A percentile compares a stretch with the other conserved stretches of the same genome.
These are phyloP conservation scores for Crioceris asparagi DNA, from an alignment of 2,888 invertebrate species.

Conservation along the genomic window DNA sequence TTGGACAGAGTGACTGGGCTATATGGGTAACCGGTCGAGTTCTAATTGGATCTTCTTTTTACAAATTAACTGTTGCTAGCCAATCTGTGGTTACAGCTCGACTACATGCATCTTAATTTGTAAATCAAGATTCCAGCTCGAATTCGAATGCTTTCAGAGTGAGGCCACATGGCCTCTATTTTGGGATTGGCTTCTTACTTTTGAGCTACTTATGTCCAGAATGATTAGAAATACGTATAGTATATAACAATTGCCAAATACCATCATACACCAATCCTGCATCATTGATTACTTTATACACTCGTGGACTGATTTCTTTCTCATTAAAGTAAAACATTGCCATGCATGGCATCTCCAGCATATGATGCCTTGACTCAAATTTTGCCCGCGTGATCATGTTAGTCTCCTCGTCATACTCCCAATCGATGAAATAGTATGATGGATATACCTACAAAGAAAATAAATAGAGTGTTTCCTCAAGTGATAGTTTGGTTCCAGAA, in stretches of 20 bases:
- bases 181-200: too few species aligned
- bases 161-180: too few species aligned
- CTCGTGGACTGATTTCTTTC: conserved; percentile 39
- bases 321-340: conserved; percentile 49
- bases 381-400: conserved; percentile 32
- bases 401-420: conserved; percentile 35
- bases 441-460: conserved; percentile 27
- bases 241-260: conserved; percentile 8
- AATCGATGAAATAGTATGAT: conserved; percentile 46
- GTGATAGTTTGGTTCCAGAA: not conserved
- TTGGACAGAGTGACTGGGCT: too few species aligned
- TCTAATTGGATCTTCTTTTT: too few species aligned
- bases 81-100: too few species aligned
- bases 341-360: conserved; percentile 41
- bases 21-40: too few species aligned
- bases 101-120: too few species aligned
- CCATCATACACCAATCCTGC: conserved; percentile 32
- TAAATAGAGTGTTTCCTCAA: not conserved
- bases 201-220: too few species aligned
- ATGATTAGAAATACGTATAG: too few species aligned
- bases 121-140: too few species aligned
- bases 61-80: too few species aligned
- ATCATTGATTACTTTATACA: conserved; percentile 37
- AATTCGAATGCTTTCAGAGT: too few species aligned
- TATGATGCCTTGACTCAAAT: conserved; percentile 41